A percentile compares a stretch with the other conserved stretches of the same genome.
Conservation (phyloP, 2,113 vertebrate genomes). For the Sciurus niger region DNA sequence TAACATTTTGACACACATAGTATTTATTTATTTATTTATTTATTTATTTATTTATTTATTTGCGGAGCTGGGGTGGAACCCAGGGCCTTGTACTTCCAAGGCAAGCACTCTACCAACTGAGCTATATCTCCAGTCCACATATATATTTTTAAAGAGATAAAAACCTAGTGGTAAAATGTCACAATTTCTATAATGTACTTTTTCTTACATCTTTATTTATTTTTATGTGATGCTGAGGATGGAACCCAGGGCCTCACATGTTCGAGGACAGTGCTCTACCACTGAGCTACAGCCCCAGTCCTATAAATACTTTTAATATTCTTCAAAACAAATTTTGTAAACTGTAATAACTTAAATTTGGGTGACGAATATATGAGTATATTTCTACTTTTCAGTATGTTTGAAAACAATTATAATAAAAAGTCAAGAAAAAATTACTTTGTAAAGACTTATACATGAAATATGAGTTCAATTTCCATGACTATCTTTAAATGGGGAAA, state of each 20-base stretch:
- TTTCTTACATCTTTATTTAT: not conserved
- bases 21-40: too few relatives aligned
- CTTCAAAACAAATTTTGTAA: slow-evolving; percentile 40
- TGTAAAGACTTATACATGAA: not conserved
- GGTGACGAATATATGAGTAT: not conserved
- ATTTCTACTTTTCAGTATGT: slow-evolving; percentile 49
- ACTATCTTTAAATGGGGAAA: not conserved
- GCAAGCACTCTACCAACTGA: too few relatives aligned
- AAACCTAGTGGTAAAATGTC: slow-evolving; percentile 28
- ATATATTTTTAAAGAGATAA: not conserved
- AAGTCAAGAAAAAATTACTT: slow-evolving; percentile 40
- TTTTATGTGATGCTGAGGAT: too few relatives aligned
- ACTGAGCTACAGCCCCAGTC: too few relatives aligned
- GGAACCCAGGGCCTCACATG: too few relatives aligned
- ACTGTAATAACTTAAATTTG: slow-evolving; percentile 33
- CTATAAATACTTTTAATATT: not conserved
- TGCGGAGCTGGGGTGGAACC: too few relatives aligned
- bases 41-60: too few relatives aligned
- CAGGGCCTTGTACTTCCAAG: too few relatives aligned
- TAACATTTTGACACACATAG: too few relatives aligned
- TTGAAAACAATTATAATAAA: slow-evolving; percentile 50
- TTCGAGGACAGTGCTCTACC: too few relatives aligned
- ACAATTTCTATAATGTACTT: slow-evolving; percentile 52
- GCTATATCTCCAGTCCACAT: too few relatives aligned
- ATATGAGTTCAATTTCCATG: not conserved